Conservation (phyloP, 2,113 vertebrate species). For the Collichthys lucidus region DNA sequence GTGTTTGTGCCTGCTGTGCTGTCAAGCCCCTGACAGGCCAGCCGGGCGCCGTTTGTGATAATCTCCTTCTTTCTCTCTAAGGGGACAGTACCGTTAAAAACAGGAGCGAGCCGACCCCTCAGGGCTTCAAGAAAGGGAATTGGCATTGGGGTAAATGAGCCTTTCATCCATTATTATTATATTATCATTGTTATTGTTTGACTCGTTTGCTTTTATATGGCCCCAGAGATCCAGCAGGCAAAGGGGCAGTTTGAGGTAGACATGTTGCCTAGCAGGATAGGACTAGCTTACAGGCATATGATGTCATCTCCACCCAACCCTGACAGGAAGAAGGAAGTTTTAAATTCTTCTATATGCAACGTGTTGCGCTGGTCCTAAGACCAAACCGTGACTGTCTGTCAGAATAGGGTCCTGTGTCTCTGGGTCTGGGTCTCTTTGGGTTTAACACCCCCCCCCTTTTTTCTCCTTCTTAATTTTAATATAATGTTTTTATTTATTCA, state of each 20-base stretch:
- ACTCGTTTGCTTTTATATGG: slow-evolving; percentile 71
- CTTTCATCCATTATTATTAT: slow-evolving; percentile 82
- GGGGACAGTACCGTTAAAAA: slow-evolving; percentile 88
- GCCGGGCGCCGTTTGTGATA: slow-evolving; percentile 74
- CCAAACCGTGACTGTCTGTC: slow-evolving; percentile 57
- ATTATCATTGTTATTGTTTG: slow-evolving; percentile 60
- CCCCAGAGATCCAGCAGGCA: slow-evolving; percentile 73
- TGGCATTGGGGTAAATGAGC: slow-evolving; percentile 88
- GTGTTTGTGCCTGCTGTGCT: slow-evolving; percentile 71
- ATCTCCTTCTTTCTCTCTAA: slow-evolving; percentile 86
- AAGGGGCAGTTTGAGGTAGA: slow-evolving; percentile 56
- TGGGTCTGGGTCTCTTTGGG: slow-evolving; percentile 73
- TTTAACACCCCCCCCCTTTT: slow-evolving; percentile 47
- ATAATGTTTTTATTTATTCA: slow-evolving; percentile 41
- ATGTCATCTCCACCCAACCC: slow-evolving; percentile 42
- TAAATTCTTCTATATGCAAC: slow-evolving; percentile 35
- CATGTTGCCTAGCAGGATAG: slow-evolving; percentile 51
- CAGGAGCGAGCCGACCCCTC: slow-evolving; percentile 87
- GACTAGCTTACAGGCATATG: slow-evolving; percentile 47
- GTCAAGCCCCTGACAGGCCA: slow-evolving; percentile 59
- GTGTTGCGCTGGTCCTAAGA: slow-evolving; percentile 36
- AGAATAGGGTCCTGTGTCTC: slow-evolving; percentile 78
- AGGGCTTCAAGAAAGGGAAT: slow-evolving; percentile 89
- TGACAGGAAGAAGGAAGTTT: slow-evolving; percentile 41
- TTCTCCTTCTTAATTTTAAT: slow-evolving; percentile 42